Evolutionary conservation across 2,888 invertebrate genomes (phyloP).

Genomic region (Stenurella melanura): DNA sequence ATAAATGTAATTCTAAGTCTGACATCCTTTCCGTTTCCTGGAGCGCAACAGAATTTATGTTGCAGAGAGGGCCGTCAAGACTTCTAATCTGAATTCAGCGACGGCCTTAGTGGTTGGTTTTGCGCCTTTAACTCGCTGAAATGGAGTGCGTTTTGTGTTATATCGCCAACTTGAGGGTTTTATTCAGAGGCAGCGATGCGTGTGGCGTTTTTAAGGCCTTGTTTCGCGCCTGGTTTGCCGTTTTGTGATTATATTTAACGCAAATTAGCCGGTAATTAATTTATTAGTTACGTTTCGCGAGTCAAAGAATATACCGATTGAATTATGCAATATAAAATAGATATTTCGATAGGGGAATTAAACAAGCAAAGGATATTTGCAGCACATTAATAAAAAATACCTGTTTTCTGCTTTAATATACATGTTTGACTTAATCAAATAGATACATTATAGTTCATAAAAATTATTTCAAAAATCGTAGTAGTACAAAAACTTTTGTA

Average conservation of each 20-base stretch:
- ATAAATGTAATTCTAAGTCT: conserved; percentile 62
- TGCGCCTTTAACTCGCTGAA: conserved; percentile 47
- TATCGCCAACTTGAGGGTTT: conserved; percentile 43
- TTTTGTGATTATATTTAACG: conserved; percentile 51
- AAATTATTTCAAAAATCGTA: no score
- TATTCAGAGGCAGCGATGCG: conserved; percentile 45
- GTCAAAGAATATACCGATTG: background rate
- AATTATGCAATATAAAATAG: background rate
- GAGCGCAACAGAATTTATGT: conserved; percentile 60
- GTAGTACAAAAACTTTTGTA: no score
- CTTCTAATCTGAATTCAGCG: conserved; percentile 59
- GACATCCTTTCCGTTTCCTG: conserved; percentile 63
- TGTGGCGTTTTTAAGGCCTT: conserved; percentile 50
- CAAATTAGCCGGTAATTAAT: conserved; percentile 47
- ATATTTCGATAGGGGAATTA: background rate
- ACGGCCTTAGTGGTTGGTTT: conserved; percentile 47
- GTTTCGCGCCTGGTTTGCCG: conserved; percentile 48
- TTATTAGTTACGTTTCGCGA: conserved; percentile 35
- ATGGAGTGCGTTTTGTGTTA: conserved; percentile 41
- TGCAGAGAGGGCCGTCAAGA: conserved; percentile 56
- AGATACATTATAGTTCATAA: no score
- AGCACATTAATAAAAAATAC: no score
- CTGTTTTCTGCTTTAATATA: no score
- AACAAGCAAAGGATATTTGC: no score
- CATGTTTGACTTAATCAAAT: no score